These are phyloP conservation scores for Rafetus swinhoei DNA, from an alignment of 2,113 vertebrate species.

Conservation along the genomic window DNA sequence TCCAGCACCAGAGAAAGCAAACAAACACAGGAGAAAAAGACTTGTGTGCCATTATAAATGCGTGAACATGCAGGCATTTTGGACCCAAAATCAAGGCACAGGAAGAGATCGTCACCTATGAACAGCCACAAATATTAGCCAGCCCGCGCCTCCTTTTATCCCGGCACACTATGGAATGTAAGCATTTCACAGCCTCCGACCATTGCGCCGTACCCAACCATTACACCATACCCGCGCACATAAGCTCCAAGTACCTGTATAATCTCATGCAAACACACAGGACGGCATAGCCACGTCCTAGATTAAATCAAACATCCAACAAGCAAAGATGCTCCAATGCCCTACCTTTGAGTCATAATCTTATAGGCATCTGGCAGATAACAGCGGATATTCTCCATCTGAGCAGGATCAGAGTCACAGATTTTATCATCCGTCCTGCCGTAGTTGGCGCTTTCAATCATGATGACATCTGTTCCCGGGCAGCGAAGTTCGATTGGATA, in stretches of 20 bases:
- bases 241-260: constrained; percentile 1
- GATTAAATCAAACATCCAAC: constrained; percentile 34
- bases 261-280: constrained; percentile 43
- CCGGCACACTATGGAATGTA: not conserved
- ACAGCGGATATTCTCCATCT: constrained; percentile 99
- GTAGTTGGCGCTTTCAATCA: constrained; percentile 99
- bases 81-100: rapidly evolving
- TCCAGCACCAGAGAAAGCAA: not conserved
- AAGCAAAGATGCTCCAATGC: constrained; percentile 24
- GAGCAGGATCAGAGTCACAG: constrained; percentile 96
- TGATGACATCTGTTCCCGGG: constrained; percentile 97
- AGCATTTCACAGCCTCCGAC: not conserved
- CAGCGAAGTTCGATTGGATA: constrained; percentile 98
- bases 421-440: constrained; percentile 98
- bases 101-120: not conserved
- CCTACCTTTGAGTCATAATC: constrained; percentile 99
- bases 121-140: not conserved
- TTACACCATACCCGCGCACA: not conserved
- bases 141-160: rapidly evolving
- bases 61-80: not conserved
- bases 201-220: not conserved
- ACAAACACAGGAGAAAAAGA: not conserved
- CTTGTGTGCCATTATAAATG: rapidly evolving
- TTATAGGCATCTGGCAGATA: constrained; percentile 99
- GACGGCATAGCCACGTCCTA: not conserved